Evolutionary conservation across 2,888 invertebrate species (phyloP).

Genomic region (Uloborus plumipes): DNA sequence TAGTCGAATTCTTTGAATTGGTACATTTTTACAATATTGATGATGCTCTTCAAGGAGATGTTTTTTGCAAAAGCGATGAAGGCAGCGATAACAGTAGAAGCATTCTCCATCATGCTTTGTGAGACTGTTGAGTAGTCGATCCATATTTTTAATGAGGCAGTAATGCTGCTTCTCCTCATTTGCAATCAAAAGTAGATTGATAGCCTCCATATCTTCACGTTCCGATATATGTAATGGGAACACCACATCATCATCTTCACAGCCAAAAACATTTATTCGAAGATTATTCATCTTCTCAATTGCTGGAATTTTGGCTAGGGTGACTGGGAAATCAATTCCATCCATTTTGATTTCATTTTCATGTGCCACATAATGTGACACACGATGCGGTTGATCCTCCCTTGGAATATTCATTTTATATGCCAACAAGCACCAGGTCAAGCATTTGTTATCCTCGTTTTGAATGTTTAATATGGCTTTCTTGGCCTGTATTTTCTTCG

Average conservation of each 20-base stretch:
- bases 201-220: neutral
- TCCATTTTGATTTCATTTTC: neutral
- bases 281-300: neutral
- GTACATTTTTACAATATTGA: too few relatives aligned
- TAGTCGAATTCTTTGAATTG: neutral
- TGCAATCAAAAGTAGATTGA: too few relatives aligned
- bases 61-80: conserved; percentile 11
- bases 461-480: neutral
- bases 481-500: too few relatives aligned
- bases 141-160: conserved; percentile 1
- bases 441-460: neutral
- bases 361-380: neutral
- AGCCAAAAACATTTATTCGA: neutral
- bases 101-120: neutral
- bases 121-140: neutral
- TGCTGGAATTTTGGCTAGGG: neutral
- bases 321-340: neutral
- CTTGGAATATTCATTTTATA: neutral
- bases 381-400: neutral
- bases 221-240: neutral
- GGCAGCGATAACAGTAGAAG: conserved; percentile 21
- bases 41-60: too few relatives aligned
- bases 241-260: too few relatives aligned
- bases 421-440: neutral
- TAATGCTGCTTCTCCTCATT: too few relatives aligned